phyloP scores from a whole-genome alignment of 2,888 invertebrate genomes.

The Drosophila helvetica region DNA sequence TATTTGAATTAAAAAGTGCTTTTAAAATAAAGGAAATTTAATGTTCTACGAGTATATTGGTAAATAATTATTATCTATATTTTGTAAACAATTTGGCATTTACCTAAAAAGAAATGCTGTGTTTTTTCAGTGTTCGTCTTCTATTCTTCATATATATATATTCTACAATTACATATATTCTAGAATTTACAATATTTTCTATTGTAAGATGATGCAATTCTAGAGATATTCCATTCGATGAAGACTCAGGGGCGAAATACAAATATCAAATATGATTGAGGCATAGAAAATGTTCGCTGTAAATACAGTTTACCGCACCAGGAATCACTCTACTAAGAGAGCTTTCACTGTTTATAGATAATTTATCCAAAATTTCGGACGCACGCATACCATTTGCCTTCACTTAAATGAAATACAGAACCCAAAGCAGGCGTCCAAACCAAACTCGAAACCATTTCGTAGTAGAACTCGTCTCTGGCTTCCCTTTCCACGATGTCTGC shows the following conservation, averaged over 20 bases:
- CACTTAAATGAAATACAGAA: background rate
- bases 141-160: background rate
- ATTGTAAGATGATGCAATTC: no score
- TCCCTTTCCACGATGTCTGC: conserved; percentile 23
- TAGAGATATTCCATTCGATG: no score
- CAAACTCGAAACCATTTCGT: background rate
- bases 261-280: background rate
- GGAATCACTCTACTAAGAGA: background rate
- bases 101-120: background rate
- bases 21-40: no score
- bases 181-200: no score
- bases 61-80: no score
- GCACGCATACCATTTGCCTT: background rate
- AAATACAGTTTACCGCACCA: background rate
- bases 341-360: background rate
- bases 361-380: background rate
- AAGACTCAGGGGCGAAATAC: background rate
- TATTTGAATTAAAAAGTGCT: no score
- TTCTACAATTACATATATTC: no score
- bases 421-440: background rate
- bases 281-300: background rate
- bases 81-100: background rate
- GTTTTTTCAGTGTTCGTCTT: no score
- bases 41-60: no score
- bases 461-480: background rate